Evolutionary conservation across 2,888 invertebrate genomes (phyloP).

Genomic region (Eupsilia transversa): DNA sequence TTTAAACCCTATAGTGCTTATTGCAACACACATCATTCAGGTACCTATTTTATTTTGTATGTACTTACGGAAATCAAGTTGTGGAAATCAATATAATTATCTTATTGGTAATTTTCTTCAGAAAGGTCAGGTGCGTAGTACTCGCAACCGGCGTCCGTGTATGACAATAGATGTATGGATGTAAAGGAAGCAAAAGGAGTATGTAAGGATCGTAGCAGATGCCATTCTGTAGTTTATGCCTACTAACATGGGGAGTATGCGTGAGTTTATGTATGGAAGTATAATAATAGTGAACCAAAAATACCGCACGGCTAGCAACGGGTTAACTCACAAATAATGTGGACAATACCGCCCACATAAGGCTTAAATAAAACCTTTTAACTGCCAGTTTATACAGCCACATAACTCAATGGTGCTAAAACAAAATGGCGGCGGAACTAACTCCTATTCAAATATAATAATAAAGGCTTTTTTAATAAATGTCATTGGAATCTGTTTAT

Average conservation of each 20-base stretch:
- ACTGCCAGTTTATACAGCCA: slow-evolving; percentile 59
- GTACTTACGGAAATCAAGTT: background rate
- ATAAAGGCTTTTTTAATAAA: slow-evolving; percentile 7
- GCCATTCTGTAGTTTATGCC: background rate
- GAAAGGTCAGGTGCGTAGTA: background rate
- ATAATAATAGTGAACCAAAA: background rate
- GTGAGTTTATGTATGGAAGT: background rate
- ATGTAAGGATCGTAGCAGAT: background rate
- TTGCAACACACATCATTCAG: background rate
- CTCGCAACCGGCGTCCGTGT: background rate
- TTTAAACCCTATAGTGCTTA: background rate
- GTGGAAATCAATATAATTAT: background rate
- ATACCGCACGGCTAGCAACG: background rate
- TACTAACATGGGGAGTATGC: background rate
- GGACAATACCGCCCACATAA: slow-evolving; percentile 58
- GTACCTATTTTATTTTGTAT: background rate
- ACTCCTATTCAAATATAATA: slow-evolving; percentile 58
- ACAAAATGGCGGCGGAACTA: slow-evolving; percentile 58
- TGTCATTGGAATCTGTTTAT: background rate
- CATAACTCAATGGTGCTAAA: slow-evolving; percentile 65
- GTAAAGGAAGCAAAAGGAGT: background rate
- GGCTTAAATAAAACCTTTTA: slow-evolving; percentile 64
- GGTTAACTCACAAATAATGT: slow-evolving; percentile 53
- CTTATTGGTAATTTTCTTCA: background rate
- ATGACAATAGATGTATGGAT: background rate